A percentile compares a stretch with the other conserved stretches of the same genome.
phyloP scores from a whole-genome alignment of 1,140 invertebrate genomes.

The Drosophila littoralis region DNA sequence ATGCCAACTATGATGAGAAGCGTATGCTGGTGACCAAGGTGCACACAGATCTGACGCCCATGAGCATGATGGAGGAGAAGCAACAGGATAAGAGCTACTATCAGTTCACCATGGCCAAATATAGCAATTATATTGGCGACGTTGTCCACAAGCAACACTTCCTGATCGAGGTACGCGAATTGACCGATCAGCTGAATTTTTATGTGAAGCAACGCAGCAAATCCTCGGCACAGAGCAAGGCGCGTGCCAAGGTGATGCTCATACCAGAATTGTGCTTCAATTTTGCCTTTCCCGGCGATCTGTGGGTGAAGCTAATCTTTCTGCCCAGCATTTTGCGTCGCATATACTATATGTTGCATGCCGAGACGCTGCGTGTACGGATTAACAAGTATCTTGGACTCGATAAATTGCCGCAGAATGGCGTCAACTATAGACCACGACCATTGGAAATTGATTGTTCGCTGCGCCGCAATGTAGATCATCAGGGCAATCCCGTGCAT shows the following conservation, averaged over 20 bases:
- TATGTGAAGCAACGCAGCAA: conserved; percentile 75
- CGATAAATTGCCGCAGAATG: conserved; percentile 41
- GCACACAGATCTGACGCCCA: conserved; percentile 91
- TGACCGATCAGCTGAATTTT: conserved; percentile 91
- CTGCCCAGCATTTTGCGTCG: conserved; percentile 94
- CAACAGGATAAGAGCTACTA: conserved; percentile 88
- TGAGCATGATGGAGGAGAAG: conserved; percentile 92
- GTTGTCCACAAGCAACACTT: conserved; percentile 91
- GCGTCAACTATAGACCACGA: conserved; percentile 52
- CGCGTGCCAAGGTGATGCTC: conserved; percentile 84
- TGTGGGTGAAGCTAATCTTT: conserved; percentile 95
- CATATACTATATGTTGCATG: conserved; percentile 69
- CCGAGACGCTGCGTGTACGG: conserved; percentile 61
- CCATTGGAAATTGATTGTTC: conserved; percentile 68
- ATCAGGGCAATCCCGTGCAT: conserved; percentile 62
- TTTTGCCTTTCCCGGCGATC: conserved; percentile 92
- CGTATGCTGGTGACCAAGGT: conserved; percentile 94
- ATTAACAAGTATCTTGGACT: conserved; percentile 66
- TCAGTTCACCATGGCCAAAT: conserved; percentile 93
- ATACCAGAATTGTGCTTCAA: conserved; percentile 96
- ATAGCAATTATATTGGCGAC: conserved; percentile 86
- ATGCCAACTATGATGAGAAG: conserved; percentile 88
- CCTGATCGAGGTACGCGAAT: conserved; percentile 94
- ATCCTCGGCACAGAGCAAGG: conserved; percentile 38
- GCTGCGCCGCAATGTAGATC: conserved; percentile 64